Evolutionary conservation across 2,888 invertebrate species (phyloP), one percentile per base, ranked within the genome.

Genomic region (Lepidonotus clava): DNA sequence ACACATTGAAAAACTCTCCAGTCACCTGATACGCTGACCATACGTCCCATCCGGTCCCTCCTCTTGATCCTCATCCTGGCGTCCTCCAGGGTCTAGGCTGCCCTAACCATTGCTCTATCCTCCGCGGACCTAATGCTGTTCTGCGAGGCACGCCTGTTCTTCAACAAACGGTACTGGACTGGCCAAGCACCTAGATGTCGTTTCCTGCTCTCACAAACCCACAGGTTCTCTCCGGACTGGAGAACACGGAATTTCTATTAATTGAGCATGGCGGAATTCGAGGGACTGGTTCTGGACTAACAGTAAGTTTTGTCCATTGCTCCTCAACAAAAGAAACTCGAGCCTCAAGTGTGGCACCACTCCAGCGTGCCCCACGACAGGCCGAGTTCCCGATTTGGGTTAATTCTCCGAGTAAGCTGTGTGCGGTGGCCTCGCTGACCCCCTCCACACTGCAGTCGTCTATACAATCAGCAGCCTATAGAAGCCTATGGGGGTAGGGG

Each of bases 11-110:
- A n/a, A n/a, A n/a, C n/a, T n/a, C n/a, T n/a, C n/a, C n/a, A n/a
- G n/a, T 40, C 38, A 76, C 76, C 76, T 76, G 76, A 36, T 21
- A 76, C 76, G 40, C 76, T 40, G 38, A 76, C 36, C 76, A 76
- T 76, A n/a, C 76, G 76, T 14, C 38, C 38, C 40, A 76, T 40
- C 40, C 28, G 34, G n/a, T 76, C 76, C 40, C 76, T 76, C 6
- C 40, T 36, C 18, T 38, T 28, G 4, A 76, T 76, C 76, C 76
- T 28, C 76, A 76, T 76, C n/a, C n/a, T 76, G 76, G 2, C 2
- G 21, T 36, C 51, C 51, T 51, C 21, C 21, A 51, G 21, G 51
- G 11, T 34, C 21, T 1, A 61, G 28, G 24, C 8, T 24, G 2
- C 61, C 24, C 2, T 61, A 32, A n/a, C 8, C n/a, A n/a, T n/a